A percentile compares a stretch with the other conserved stretches of the same genome.
These are phyloP conservation scores for Nomada flava DNA, from an alignment of 2,888 invertebrate genomes.

Conservation along the genomic window DNA sequence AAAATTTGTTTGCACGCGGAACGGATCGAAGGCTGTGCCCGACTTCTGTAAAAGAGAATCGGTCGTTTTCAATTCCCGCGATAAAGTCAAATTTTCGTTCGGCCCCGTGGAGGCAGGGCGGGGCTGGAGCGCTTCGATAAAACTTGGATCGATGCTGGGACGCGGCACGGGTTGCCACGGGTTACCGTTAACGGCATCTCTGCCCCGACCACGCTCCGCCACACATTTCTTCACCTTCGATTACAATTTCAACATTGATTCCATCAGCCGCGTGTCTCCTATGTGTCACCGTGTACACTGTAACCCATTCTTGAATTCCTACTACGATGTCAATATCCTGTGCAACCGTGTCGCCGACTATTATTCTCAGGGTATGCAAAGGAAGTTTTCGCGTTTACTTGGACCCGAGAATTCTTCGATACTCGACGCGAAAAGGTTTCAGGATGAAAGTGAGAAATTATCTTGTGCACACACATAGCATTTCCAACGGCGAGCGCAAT, in stretches of 20 bases:
- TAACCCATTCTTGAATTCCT: constrained; percentile 2
- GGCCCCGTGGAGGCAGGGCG: constrained; percentile 76
- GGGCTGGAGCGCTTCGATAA: constrained; percentile 82
- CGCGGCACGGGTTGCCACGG: constrained; percentile 82
- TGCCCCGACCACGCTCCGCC: constrained; percentile 52
- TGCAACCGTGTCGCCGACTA: neutral
- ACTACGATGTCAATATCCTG: neutral
- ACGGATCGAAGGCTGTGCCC: neutral
- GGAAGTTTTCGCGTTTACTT: neutral
- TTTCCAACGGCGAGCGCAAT: neutral
- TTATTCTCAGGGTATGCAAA: constrained; percentile 5
- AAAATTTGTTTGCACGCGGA: constrained; percentile 36
- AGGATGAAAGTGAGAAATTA: too few species aligned
- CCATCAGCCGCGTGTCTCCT: constrained; percentile 25
- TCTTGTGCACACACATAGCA: neutral
- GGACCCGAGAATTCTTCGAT: neutral
- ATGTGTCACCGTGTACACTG: constrained; percentile 29
- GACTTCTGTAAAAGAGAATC: constrained; percentile 4
- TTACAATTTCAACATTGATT: constrained; percentile 68
- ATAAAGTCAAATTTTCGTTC: constrained; percentile 67
- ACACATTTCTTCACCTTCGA: constrained; percentile 65
- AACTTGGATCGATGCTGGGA: constrained; percentile 84
- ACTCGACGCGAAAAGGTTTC: too few species aligned
- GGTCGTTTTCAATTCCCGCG: constrained; percentile 50
- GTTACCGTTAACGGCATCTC: constrained; percentile 84